phyloP scores from a whole-genome alignment of 1,140 invertebrate genomes.

The Tetraneura akinire region DNA sequence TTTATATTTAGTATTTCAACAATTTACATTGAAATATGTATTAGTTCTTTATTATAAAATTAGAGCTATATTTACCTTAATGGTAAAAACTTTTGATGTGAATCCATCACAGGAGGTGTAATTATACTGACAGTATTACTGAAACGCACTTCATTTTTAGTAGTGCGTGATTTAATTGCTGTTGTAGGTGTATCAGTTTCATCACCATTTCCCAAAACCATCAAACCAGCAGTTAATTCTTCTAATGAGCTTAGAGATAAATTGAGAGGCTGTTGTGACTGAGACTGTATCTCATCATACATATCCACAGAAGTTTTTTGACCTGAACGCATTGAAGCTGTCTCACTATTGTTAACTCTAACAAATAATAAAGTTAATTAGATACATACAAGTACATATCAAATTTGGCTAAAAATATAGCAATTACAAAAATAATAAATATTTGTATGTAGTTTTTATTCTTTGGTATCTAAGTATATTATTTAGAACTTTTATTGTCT shows the following conservation, averaged over 20 bases:
- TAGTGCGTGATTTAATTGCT: background rate
- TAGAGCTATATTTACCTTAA: background rate
- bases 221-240: constrained; percentile 60
- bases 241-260: constrained; percentile 62
- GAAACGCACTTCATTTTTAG: constrained; percentile 37
- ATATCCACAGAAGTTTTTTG: constrained; percentile 29
- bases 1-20: background rate
- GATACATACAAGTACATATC: background rate
- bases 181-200: constrained; percentile 14
- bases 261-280: constrained; percentile 53
- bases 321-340: constrained; percentile 28
- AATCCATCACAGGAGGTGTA: constrained; percentile 15
- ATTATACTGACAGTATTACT: constrained; percentile 44
- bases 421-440: too few species aligned
- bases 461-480: too few species aligned
- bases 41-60: too few species aligned
- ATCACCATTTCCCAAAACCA: constrained; percentile 54
- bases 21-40: background rate
- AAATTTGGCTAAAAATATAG: background rate
- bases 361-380: background rate
- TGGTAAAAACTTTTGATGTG: constrained; percentile 37
- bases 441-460: too few species aligned
- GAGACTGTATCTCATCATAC: constrained; percentile 20
- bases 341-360: constrained; percentile 42
- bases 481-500: too few species aligned